Evolutionary conservation across 1,140 invertebrate species (phyloP).

Genomic region (Drosophila ambigua): DNA sequence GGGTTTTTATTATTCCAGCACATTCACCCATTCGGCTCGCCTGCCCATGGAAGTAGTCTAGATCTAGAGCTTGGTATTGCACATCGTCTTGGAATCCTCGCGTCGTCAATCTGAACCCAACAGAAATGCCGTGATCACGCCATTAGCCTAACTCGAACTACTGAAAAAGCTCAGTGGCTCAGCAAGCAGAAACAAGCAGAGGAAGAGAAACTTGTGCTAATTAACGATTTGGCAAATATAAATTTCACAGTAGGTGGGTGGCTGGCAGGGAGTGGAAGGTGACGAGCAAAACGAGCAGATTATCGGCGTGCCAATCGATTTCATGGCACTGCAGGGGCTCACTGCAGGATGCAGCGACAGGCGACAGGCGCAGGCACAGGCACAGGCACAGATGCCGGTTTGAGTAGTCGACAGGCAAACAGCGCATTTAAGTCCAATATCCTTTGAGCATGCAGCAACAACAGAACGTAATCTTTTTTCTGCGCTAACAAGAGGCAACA

Average conservation of each 20-base stretch:
- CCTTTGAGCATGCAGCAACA: slow-evolving; percentile 12
- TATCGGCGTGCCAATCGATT: slow-evolving; percentile 38
- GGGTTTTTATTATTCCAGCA: not conserved
- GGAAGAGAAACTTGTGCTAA: not conserved
- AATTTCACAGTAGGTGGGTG: slow-evolving; percentile 2
- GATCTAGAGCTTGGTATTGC: too few species aligned
- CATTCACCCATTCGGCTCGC: too few species aligned
- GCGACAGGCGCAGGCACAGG: not conserved
- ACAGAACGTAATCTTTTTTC: slow-evolving; percentile 58
- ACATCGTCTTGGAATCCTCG: too few species aligned
- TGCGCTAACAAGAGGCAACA: slow-evolving; percentile 18
- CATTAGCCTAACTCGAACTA: too few species aligned
- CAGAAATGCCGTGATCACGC: too few species aligned
- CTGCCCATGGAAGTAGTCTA: too few species aligned
- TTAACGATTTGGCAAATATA: slow-evolving; percentile 28
- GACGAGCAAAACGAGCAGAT: slow-evolving; percentile 36
- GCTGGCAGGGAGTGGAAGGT: slow-evolving; percentile 9
- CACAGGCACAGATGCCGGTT: too few species aligned
- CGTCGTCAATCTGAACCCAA: too few species aligned
- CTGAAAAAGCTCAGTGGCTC: too few species aligned
- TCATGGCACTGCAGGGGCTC: slow-evolving; percentile 23
- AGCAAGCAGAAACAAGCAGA: too few species aligned
- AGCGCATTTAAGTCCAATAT: slow-evolving; percentile 12
- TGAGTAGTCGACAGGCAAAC: not conserved
- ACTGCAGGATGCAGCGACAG: slow-evolving; percentile 1